Conservation (phyloP, 2,113 vertebrate genomes). For the Pelecanoides urinatrix region DNA sequence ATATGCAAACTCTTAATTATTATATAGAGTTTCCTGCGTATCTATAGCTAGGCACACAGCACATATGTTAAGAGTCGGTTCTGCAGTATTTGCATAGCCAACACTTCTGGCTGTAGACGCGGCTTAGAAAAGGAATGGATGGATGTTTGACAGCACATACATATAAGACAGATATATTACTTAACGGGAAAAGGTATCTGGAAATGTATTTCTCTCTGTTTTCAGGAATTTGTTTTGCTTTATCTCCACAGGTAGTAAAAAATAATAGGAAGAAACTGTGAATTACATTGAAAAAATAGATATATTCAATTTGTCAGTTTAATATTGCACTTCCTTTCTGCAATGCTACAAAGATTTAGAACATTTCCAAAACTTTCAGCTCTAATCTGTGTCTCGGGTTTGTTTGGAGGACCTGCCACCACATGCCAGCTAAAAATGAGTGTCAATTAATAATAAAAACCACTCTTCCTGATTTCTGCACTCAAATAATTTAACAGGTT, state of each 20-base stretch:
- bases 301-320: slow-evolving; percentile 74
- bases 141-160: slow-evolving; percentile 55
- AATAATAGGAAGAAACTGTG: slow-evolving; percentile 77
- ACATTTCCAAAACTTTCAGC: slow-evolving; percentile 71
- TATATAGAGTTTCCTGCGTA: not conserved
- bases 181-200: slow-evolving; percentile 68
- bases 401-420: slow-evolving; percentile 74
- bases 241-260: slow-evolving; percentile 73
- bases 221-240: slow-evolving; percentile 78
- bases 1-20: slow-evolving; percentile 30
- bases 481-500: slow-evolving; percentile 73
- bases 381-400: slow-evolving; percentile 59
- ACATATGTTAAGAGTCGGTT: not conserved
- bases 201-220: slow-evolving; percentile 66
- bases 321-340: slow-evolving; percentile 74
- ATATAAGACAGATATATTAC: slow-evolving; percentile 63
- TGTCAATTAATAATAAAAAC: slow-evolving; percentile 79
- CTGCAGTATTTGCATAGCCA: slow-evolving; percentile 2
- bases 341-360: slow-evolving; percentile 65
- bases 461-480: slow-evolving; percentile 61
- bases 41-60: not conserved
- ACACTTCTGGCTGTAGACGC: not conserved
- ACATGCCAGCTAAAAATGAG: slow-evolving; percentile 77
- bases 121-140: not conserved
- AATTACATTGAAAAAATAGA: slow-evolving; percentile 69